Percentiles rank a stretch among this genome's conserved stretches.
Conservation (phyloP, 1,140 invertebrate genomes). For the Drosophila funebris region DNA sequence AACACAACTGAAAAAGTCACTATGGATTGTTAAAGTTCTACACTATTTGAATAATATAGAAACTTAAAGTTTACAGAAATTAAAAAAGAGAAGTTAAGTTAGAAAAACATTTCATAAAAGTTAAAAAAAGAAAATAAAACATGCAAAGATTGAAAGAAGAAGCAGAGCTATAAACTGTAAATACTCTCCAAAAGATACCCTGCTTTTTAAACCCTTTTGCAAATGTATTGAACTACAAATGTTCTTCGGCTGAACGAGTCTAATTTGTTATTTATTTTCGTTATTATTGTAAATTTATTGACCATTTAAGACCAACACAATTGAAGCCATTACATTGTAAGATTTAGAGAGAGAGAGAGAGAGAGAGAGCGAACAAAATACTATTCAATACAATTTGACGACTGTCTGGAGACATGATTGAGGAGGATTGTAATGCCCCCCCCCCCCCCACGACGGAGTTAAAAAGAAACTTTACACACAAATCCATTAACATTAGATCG, state of each 20-base stretch:
- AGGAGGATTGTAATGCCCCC: no score
- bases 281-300: constrained; percentile 27
- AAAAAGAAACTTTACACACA: constrained; percentile 32
- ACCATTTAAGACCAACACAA: constrained; percentile 27
- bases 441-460: no score
- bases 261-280: constrained; percentile 9
- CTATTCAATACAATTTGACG: constrained; percentile 15
- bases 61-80: not conserved
- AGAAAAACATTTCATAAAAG: not conserved
- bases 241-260: not conserved
- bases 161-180: not conserved
- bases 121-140: not conserved
- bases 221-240: not conserved
- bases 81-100: not conserved
- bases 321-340: constrained; percentile 29
- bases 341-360: constrained; percentile 2
- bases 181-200: no score
- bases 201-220: no score
- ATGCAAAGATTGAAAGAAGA: not conserved
- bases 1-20: no score
- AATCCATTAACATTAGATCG: constrained; percentile 54
- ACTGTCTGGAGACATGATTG: constrained; percentile 43
- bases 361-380: no score
- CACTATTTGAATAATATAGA: not conserved
- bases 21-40: no score